Percentiles rank a stretch among this genome's conserved stretches.
Conservation (phyloP, 2,888 invertebrate species). For the Lottia gigantea region DNA sequence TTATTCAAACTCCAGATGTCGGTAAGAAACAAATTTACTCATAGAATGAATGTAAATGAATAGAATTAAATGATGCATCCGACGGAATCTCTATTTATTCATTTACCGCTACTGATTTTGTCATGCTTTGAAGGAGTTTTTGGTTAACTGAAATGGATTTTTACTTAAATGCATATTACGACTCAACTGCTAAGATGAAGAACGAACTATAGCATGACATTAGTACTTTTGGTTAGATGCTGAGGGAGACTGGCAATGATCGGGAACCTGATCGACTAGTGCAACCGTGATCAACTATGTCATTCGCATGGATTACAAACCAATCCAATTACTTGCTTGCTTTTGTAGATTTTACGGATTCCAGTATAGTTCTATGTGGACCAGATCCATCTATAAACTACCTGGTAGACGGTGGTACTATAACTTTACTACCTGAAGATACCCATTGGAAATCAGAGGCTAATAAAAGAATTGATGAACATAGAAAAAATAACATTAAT, state of each 20-base stretch:
- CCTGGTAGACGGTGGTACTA: conserved; percentile 23
- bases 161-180: too few species aligned
- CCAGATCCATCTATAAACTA: not conserved
- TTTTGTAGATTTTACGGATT: not conserved
- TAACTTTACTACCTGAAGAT: conserved; percentile 27
- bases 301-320: too few species aligned
- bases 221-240: too few species aligned
- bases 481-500: conserved; percentile 35
- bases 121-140: too few species aligned
- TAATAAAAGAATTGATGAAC: conserved; percentile 31
- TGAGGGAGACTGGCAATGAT: not conserved
- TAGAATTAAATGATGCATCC: not conserved
- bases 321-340: too few species aligned
- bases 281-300: not conserved
- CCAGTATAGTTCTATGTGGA: not conserved
- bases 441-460: conserved; percentile 35
- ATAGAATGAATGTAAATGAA: not conserved
- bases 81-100: too few species aligned
- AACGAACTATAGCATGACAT: too few species aligned
- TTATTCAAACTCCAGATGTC: not conserved
- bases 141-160: too few species aligned
- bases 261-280: not conserved
- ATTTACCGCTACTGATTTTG: too few species aligned
- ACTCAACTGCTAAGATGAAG: too few species aligned
- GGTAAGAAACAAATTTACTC: not conserved